phyloP scores from a whole-genome alignment of 2,797 vertebrate species.

The Gymnopithys bicolor region DNA sequence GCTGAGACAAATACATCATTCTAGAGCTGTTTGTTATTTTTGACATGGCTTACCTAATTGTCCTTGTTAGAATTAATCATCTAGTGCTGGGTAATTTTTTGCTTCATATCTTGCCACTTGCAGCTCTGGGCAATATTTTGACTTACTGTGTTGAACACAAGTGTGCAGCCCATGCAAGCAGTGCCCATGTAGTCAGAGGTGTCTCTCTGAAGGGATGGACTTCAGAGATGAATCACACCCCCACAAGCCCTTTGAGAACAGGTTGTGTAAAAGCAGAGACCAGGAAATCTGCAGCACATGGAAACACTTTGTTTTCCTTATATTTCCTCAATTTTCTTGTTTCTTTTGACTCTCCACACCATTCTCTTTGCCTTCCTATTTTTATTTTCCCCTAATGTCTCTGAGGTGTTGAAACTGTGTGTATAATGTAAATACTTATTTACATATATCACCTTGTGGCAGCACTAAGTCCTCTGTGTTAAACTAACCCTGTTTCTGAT shows the following conservation, averaged over 20 bases:
- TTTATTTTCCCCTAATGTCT: neutral
- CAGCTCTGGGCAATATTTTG: neutral
- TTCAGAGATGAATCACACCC: neutral
- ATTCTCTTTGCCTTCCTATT: neutral
- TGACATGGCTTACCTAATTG: neutral
- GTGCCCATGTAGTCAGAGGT: fast-evolving
- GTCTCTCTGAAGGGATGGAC: neutral
- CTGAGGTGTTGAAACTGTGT: neutral
- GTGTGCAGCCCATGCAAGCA: neutral
- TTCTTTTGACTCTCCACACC: neutral
- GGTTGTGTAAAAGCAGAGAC: neutral
- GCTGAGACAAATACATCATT: neutral
- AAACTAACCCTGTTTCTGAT: neutral
- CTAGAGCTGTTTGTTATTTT: neutral
- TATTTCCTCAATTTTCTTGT: neutral
- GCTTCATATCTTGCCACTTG: neutral
- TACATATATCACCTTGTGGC: neutral
- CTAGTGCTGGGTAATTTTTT: neutral
- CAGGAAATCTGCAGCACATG: neutral
- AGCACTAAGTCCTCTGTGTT: neutral
- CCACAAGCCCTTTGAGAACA: neutral
- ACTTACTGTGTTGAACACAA: neutral
- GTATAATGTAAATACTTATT: neutral
- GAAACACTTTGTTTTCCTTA: neutral
- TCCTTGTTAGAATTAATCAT: neutral